Base-by-base conservation (phyloP, 2,797 vertebrate species). In the Danionella dracula region DNA sequence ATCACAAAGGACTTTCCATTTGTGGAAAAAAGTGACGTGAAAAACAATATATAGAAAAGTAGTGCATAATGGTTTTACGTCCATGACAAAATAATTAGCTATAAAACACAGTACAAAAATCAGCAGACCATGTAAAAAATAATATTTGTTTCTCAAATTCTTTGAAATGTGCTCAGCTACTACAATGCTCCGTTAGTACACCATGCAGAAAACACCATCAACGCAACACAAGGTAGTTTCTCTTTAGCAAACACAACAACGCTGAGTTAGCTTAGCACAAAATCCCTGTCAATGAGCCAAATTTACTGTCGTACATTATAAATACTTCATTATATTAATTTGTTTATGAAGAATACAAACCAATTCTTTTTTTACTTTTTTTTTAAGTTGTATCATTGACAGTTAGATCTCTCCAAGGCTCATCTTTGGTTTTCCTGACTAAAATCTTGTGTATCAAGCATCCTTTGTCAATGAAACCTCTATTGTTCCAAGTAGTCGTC, bases 21-120 rank as follows among this genome's bases (percentile, higher is more conserved):
- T 95, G 93, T 96, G 95, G 96, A 97, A 97, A 97, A 98, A 97
- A 97, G 94, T 98, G 95, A 99, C 94, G 96, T 97, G 94, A 96
- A 97, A 97, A 98, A 96, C 89, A 97, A 98, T 94, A 95, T 95
- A 95, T 99, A 98, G 93, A 99, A 98, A 99, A 98, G 94, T 98
- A 99, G 95, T 99, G 96, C 96, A 98, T 98, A 98, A 98, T 97
- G 97, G 96, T 96, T 95, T 95, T 95, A 98, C 97, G 94, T 98
- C 94, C 94, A 96, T 99, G 96, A 96, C 93, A 98, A 98, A 98
- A 97, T 97, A 99, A 99, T 95, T 93, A 93, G 95, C 95, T 98
- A 99, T 94, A 99, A 98, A 98, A 98, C 95, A 98, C 95, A 94
- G 94, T 97, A 99, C 95, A 97, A 97, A 92, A 96, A 94, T 96